Evolutionary conservation across 2,797 vertebrate genomes (phyloP).

Genomic region (Molossus alvarezi): DNA sequence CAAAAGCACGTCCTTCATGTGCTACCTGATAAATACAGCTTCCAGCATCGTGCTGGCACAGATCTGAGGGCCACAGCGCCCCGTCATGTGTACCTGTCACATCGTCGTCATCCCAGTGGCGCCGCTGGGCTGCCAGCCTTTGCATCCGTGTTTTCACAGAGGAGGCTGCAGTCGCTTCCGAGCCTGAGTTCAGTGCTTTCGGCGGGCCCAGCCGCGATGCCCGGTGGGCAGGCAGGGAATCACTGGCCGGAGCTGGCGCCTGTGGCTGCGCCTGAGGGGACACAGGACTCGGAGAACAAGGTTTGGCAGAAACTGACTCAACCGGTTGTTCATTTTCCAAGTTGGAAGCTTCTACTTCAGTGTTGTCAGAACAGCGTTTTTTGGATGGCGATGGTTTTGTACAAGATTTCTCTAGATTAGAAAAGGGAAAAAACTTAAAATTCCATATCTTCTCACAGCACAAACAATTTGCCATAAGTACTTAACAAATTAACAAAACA

Average conservation of each 20-base stretch:
- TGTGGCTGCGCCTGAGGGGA: slow-evolving; percentile 88
- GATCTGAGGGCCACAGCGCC: background rate
- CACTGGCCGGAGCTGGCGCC: slow-evolving; percentile 34
- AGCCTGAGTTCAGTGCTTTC: slow-evolving; percentile 54
- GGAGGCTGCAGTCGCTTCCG: slow-evolving; percentile 78
- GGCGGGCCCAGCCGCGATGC: background rate
- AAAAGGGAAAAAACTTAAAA: slow-evolving; percentile 60
- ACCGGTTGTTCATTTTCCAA: slow-evolving; percentile 92
- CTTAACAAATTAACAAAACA: slow-evolving; percentile 52
- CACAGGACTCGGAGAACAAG: background rate
- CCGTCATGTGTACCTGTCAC: slow-evolving; percentile 67
- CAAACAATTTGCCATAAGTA: background rate
- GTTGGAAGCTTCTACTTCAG: slow-evolving; percentile 84
- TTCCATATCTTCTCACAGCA: background rate
- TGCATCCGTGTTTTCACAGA: slow-evolving; percentile 95
- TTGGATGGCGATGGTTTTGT: slow-evolving; percentile 97
- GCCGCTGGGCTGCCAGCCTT: slow-evolving; percentile 94
- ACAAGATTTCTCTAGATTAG: slow-evolving; percentile 90
- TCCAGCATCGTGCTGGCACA: background rate
- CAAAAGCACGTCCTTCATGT: background rate
- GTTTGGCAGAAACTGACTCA: slow-evolving; percentile 66
- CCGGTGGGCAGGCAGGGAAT: background rate
- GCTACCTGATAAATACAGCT: background rate
- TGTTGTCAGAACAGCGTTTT: slow-evolving; percentile 93
- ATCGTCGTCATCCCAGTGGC: slow-evolving; percentile 93